Evolutionary conservation across 2,113 vertebrate species (phyloP).

Genomic region (Pseudopodoces humilis): DNA sequence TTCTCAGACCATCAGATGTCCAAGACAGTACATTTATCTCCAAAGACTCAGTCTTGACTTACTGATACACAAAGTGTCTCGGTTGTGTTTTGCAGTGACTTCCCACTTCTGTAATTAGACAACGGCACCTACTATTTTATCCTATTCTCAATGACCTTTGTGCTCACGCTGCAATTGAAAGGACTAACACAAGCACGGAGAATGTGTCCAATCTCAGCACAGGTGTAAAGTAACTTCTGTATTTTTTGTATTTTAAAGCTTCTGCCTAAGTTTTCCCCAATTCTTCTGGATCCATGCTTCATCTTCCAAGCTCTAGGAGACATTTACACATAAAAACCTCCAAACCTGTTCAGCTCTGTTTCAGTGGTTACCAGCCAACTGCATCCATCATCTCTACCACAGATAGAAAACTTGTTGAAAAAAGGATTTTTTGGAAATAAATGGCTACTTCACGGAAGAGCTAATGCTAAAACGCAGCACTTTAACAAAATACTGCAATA

Average conservation of each 20-base stretch:
- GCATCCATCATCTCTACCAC: background rate
- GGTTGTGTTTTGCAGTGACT: background rate
- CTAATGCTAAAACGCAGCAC: background rate
- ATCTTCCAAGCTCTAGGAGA: background rate
- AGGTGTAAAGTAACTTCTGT: background rate
- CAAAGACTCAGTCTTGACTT: background rate
- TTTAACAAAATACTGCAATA: background rate
- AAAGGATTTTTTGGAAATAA: background rate
- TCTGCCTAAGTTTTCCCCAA: background rate
- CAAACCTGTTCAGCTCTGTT: background rate
- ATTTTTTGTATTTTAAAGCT: slow-evolving; percentile 13
- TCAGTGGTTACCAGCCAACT: background rate
- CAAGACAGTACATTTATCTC: background rate
- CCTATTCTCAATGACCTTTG: background rate
- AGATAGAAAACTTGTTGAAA: background rate
- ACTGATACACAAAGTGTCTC: background rate
- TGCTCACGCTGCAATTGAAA: background rate
- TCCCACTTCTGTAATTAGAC: background rate
- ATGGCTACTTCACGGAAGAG: background rate
- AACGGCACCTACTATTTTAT: background rate
- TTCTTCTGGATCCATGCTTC: background rate
- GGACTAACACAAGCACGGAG: background rate
- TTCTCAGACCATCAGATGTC: background rate
- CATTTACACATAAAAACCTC: background rate
- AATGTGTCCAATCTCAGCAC: background rate